A percentile compares a stretch with the other conserved stretches of the same genome.
Evolutionary conservation across 2,888 invertebrate species (phyloP).

Genomic region (Apotomis turbidana): DNA sequence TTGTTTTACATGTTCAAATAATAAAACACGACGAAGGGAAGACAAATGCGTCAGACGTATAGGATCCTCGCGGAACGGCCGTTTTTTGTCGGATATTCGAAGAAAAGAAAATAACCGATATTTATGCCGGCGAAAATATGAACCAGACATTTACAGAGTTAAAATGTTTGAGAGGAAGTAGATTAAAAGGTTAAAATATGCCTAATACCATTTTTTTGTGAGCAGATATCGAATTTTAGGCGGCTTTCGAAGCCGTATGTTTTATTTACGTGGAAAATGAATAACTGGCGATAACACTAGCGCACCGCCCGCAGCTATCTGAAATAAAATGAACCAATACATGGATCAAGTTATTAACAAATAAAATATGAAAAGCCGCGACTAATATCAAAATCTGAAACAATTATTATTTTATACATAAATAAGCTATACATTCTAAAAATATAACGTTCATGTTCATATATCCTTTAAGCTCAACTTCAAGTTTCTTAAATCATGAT

Average conservation of each 20-base stretch:
- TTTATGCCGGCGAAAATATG: slow-evolving; percentile 15
- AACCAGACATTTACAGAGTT: slow-evolving; percentile 4
- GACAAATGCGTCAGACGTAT: slow-evolving; percentile 19
- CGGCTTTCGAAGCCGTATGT: not conserved
- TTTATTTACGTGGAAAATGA: slow-evolving; percentile 4
- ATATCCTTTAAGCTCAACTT: too few relatives aligned
- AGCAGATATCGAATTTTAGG: not conserved
- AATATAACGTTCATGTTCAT: too few relatives aligned
- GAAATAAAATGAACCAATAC: not conserved
- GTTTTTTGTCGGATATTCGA: slow-evolving; percentile 7
- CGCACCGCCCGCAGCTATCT: slow-evolving; percentile 10
- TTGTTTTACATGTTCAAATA: slow-evolving; percentile 20
- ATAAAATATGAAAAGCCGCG: not conserved
- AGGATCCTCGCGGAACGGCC: slow-evolving; percentile 4
- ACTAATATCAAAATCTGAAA: not conserved
- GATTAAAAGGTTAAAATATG: not conserved
- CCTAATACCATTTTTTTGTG: not conserved
- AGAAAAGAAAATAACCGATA: slow-evolving; percentile 2
- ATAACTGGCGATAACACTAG: slow-evolving; percentile 9
- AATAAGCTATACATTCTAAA: too few relatives aligned
- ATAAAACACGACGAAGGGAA: slow-evolving; percentile 18
- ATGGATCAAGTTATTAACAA: not conserved
- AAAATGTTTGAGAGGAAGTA: not conserved
- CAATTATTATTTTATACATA: not conserved
- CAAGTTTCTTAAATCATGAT: too few relatives aligned